Evolutionary conservation across 2,113 vertebrate genomes (phyloP).

Genomic region (Crypturellus undulatus): DNA sequence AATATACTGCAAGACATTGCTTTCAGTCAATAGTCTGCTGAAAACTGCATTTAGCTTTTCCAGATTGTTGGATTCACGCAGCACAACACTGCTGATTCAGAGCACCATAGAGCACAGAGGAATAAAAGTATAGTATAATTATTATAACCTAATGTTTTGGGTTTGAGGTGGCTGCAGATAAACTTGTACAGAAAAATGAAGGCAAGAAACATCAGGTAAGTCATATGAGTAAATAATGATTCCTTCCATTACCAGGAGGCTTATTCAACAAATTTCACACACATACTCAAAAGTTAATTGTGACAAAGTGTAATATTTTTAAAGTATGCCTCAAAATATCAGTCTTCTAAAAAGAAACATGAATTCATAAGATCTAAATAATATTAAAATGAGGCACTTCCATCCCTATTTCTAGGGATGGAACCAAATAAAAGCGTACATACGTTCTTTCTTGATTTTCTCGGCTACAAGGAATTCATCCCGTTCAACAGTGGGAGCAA

Average conservation of each 20-base stretch:
- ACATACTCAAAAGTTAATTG: neutral
- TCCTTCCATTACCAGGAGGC: neutral
- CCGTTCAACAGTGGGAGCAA: constrained; percentile 94
- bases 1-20: neutral
- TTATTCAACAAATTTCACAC: neutral
- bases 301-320: neutral
- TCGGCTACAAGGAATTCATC: constrained; percentile 97
- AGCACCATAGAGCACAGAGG: neutral
- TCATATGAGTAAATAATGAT: neutral
- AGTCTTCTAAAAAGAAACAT: neutral
- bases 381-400: neutral
- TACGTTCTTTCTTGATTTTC: constrained; percentile 98
- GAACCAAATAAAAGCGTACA: constrained; percentile 62
- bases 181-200: neutral
- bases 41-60: neutral
- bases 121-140: neutral
- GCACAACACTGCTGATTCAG: neutral
- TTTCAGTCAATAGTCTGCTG: neutral
- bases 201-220: neutral
- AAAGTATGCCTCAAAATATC: neutral
- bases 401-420: neutral
- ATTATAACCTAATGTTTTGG: neutral
- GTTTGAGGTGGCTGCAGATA: neutral
- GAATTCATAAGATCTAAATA: neutral
- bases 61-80: neutral